Evolutionary conservation across 2,113 vertebrate genomes (phyloP).

Genomic region (Rhinichthys klamathensis): DNA sequence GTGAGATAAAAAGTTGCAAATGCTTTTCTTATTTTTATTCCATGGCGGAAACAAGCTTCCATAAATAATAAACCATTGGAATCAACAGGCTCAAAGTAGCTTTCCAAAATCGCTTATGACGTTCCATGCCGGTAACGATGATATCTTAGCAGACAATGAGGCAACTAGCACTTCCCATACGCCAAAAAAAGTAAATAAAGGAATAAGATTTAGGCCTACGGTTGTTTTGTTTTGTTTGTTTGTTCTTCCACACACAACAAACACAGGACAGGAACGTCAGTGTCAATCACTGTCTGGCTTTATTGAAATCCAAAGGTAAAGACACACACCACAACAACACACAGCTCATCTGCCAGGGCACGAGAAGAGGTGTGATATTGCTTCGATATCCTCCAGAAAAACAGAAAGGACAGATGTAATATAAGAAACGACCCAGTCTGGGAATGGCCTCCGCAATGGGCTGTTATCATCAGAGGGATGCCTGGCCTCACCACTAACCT

Average conservation of each 20-base stretch:
- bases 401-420: constrained; percentile 34
- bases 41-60: too few species aligned
- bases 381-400: constrained; percentile 14
- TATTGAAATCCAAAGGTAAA: not conserved
- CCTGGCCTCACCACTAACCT: constrained; percentile 41
- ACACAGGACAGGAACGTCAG: constrained; percentile 1
- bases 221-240: too few species aligned
- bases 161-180: too few species aligned
- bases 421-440: constrained; percentile 26
- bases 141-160: too few species aligned
- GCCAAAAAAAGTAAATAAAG: too few species aligned
- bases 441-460: constrained; percentile 8
- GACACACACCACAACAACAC: constrained; percentile 39
- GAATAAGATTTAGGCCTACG: too few species aligned
- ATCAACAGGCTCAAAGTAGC: too few species aligned
- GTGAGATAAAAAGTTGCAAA: too few species aligned
- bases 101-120: too few species aligned
- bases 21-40: too few species aligned
- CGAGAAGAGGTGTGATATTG: constrained; percentile 10
- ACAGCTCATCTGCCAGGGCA: constrained; percentile 29
- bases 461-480: constrained; percentile 18
- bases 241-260: not conserved
- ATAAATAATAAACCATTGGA: too few species aligned
- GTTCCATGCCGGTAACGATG: too few species aligned
- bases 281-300: constrained; percentile 14